phyloP scores from a whole-genome alignment of 2,888 invertebrate species.

The Gisinianus flammeolus region DNA sequence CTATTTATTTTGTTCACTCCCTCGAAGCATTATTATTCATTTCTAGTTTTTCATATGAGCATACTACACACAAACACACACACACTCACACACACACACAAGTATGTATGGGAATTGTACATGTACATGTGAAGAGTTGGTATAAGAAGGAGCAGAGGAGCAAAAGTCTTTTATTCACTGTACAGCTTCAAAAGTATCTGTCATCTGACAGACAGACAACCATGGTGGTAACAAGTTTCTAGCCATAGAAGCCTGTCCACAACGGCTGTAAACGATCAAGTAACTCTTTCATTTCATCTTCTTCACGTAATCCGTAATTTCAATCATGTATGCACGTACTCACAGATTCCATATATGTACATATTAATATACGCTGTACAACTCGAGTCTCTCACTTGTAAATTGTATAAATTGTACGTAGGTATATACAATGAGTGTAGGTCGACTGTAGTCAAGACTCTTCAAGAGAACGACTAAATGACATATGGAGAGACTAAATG shows the following conservation, averaged over 20 bases:
- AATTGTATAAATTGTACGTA: neutral
- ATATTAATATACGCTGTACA: too few relatives aligned
- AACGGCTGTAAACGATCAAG: slow-evolving; percentile 41
- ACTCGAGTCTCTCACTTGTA: too few relatives aligned
- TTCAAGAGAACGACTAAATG: slow-evolving; percentile 16
- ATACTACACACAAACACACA: neutral
- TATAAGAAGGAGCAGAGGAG: slow-evolving; percentile 27
- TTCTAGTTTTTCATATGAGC: slow-evolving; percentile 31
- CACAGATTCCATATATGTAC: too few relatives aligned
- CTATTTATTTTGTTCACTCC: slow-evolving; percentile 41
- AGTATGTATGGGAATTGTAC: neutral
- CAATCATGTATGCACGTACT: slow-evolving; percentile 28
- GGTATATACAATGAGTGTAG: neutral
- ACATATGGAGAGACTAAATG: slow-evolving; percentile 27
- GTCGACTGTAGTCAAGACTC: neutral
- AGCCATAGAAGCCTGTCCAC: slow-evolving; percentile 45
- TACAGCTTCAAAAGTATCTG: slow-evolving; percentile 31
- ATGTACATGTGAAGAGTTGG: neutral
- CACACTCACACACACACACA: neutral
- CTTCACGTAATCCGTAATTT: slow-evolving; percentile 37
- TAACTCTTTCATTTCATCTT: slow-evolving; percentile 37
- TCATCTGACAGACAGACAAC: slow-evolving; percentile 46
- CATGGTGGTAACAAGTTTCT: slow-evolving; percentile 48
- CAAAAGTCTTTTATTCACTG: slow-evolving; percentile 11
- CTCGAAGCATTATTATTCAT: slow-evolving; percentile 34